phyloP scores from a whole-genome alignment of 2,888 invertebrate genomes.

The Pandemis corylana region DNA sequence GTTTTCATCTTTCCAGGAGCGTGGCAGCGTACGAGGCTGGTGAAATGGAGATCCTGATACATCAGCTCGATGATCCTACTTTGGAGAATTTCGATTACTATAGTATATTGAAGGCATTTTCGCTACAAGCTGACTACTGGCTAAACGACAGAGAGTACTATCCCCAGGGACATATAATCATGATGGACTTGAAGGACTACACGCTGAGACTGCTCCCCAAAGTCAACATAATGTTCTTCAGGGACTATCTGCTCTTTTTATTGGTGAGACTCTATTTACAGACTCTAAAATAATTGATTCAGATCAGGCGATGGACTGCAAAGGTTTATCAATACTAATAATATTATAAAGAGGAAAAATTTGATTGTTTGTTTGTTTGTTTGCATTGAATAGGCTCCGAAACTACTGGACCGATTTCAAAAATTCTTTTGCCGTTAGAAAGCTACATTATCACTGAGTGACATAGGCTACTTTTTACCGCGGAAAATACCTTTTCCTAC shows the following conservation, averaged over 20 bases:
- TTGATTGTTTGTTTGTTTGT: too few relatives aligned
- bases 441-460: too few relatives aligned
- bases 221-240: conserved; percentile 68
- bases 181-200: conserved; percentile 67
- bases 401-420: too few relatives aligned
- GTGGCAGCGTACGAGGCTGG: conserved; percentile 58
- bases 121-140: conserved; percentile 68
- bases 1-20: conserved; percentile 51
- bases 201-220: conserved; percentile 65
- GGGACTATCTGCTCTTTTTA: conserved; percentile 66
- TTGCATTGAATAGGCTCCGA: too few relatives aligned
- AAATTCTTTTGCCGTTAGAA: too few relatives aligned
- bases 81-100: conserved; percentile 68
- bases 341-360: too few relatives aligned
- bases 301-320: too few relatives aligned
- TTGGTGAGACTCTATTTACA: conserved; percentile 59
- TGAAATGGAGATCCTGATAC: conserved; percentile 65
- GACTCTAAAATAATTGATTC: too few relatives aligned
- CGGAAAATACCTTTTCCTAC: too few relatives aligned
- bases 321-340: too few relatives aligned
- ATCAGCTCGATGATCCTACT: conserved; percentile 61
- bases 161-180: conserved; percentile 66
- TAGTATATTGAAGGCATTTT: conserved; percentile 64
- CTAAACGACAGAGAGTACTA: conserved; percentile 52
- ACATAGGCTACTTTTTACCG: too few relatives aligned